These are phyloP conservation scores for Phyllotreta cruciferae DNA, from an alignment of 2,888 invertebrate species.

Conservation along the genomic window DNA sequence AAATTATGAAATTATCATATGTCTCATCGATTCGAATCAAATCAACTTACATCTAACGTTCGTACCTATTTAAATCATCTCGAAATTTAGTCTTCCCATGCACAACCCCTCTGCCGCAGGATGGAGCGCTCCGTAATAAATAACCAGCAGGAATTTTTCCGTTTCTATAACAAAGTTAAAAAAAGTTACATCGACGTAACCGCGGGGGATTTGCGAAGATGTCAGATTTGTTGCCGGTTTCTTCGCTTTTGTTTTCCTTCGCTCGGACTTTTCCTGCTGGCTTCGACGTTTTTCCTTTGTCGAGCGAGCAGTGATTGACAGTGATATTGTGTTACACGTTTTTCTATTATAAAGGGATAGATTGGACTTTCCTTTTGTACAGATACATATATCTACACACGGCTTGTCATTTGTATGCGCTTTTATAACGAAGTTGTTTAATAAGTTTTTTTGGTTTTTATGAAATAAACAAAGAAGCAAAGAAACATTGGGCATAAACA, in stretches of 20 bases:
- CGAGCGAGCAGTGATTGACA: neutral
- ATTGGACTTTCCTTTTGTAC: neutral
- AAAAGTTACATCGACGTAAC: slow-evolving; percentile 1
- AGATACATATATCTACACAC: slow-evolving; percentile 3
- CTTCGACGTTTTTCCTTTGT: slow-evolving; percentile 8
- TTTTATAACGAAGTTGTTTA: no score
- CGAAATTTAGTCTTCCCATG: no score
- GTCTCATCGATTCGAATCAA: no score
- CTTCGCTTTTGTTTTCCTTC: neutral
- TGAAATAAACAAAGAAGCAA: no score
- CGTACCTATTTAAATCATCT: no score
- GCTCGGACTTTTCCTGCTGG: neutral
- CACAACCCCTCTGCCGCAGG: no score
- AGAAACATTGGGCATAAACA: no score
- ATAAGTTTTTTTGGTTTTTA: no score
- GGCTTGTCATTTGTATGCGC: neutral
- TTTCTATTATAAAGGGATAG: neutral
- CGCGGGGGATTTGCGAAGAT: neutral
- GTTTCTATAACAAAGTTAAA: slow-evolving; percentile 5
- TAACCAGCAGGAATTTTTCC: neutral
- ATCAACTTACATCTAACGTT: no score
- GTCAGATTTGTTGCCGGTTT: slow-evolving; percentile 2
- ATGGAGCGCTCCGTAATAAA: neutral
- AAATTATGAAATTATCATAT: no score
- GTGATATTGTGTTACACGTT: neutral